Base-by-base conservation (phyloP, 2,888 invertebrate genomes). In the Pseudococcus viburni region DNA sequence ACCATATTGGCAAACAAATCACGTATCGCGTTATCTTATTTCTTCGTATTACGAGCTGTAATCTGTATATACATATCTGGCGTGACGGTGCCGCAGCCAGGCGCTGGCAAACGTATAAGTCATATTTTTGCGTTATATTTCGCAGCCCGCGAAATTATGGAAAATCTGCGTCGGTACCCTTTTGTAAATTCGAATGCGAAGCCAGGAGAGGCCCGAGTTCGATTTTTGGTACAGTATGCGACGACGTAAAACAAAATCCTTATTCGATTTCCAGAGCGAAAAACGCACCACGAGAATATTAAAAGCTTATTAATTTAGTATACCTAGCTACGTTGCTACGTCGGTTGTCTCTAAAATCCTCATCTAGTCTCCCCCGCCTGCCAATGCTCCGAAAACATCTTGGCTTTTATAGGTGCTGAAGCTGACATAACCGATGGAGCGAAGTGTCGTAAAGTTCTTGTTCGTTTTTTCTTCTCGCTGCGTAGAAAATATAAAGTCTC, bases 301-400 rank as follows among this genome's bases (percentile, higher is more conserved):
- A 73, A 73, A 73, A 73, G 68, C 68, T 73, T 73, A 73, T 73
- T 73, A 73, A 73, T 73, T 73, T 73, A 33, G 68, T 73, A 26
- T 26, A 33, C 26, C 26, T 33, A 33, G 11, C 22, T 64, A 11
- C 19, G 19, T 64, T 64, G 64, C 22, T 19, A 64, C 7, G 64
- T 22, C 22, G 64, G 55, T 55, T 55, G 55, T 55, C 17, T 55
- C 55, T 0, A 55, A 12, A 46, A 46, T 8, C 4, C 15, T 51
- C 51, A 19, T 59, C 59, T 33, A 33, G n/a, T 19, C 8, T 59
- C 59, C 19, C 19, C 6, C 4, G 0, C 59, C 59, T 9, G n/a
- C 59, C 19, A n/a, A 5, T 19, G 19, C 5, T 8, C 19, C 19
- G 19, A 33, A 33, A 33, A 73, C 22, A 73, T 22, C 68, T 73